phyloP scores from a whole-genome alignment of 2,888 invertebrate species.

The Cataglyphis albicans region DNA sequence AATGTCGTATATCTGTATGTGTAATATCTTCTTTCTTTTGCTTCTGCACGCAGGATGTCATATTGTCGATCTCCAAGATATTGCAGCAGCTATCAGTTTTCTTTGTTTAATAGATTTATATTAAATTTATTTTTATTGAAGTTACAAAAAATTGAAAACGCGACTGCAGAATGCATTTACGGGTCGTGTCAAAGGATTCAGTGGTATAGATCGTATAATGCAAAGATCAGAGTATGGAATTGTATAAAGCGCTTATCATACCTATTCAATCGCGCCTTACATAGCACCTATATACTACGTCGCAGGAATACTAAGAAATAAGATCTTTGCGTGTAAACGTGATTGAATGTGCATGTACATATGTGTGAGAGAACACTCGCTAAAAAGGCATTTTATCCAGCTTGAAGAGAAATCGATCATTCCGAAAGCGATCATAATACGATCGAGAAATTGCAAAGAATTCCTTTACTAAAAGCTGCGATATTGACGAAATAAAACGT shows the following conservation, averaged over 20 bases:
- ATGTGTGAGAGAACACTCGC: conserved; percentile 63
- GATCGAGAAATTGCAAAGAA: conserved; percentile 64
- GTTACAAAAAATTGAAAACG: conserved; percentile 11
- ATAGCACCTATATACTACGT: conserved; percentile 47
- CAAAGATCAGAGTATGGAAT: conserved; percentile 30
- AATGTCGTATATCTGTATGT: background rate
- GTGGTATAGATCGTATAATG: conserved; percentile 2
- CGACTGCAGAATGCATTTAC: conserved; percentile 9
- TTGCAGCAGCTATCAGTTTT: background rate
- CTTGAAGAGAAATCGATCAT: conserved; percentile 65
- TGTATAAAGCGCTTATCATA: conserved; percentile 65
- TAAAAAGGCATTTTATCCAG: conserved; percentile 63
- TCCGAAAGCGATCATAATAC: conserved; percentile 60
- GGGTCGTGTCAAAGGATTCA: conserved; percentile 19
- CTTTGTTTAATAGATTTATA: background rate
- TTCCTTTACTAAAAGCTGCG: conserved; percentile 45
- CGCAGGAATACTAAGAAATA: conserved; percentile 67
- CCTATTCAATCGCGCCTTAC: conserved; percentile 59
- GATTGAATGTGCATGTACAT: conserved; percentile 48
- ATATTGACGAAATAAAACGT: conserved; percentile 13
- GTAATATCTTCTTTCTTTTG: background rate
- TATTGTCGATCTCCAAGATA: background rate
- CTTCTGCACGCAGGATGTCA: background rate
- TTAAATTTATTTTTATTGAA: background rate
- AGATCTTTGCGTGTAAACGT: conserved; percentile 53